Evolutionary conservation across 1,140 invertebrate species (phyloP).

Genomic region (Pogonomyrmex barbatus): DNA sequence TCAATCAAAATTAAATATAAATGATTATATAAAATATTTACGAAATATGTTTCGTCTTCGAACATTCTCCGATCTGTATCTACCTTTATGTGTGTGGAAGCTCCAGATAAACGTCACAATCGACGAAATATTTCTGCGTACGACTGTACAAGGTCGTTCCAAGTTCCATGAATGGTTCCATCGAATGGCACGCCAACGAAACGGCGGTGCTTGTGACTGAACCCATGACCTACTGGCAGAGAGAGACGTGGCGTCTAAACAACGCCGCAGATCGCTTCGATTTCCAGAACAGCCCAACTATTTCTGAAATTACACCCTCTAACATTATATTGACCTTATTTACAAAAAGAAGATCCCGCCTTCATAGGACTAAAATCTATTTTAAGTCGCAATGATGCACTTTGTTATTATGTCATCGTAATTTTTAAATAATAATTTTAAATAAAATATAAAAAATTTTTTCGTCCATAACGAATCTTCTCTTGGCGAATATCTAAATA

Average conservation of each 20-base stretch:
- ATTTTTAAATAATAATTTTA: slow-evolving; percentile 20
- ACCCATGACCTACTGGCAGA: slow-evolving; percentile 59
- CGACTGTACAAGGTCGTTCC: slow-evolving; percentile 73
- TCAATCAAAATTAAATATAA: background rate
- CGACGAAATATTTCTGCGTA: slow-evolving; percentile 66
- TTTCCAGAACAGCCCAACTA: slow-evolving; percentile 46
- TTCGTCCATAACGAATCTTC: background rate
- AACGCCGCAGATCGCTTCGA: slow-evolving; percentile 10
- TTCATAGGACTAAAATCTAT: slow-evolving; percentile 17
- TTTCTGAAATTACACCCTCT: slow-evolving; percentile 56
- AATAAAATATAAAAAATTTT: background rate
- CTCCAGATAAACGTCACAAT: slow-evolving; percentile 27
- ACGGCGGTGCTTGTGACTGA: slow-evolving; percentile 41
- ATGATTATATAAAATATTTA: background rate
- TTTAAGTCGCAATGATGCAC: background rate
- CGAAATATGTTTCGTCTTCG: background rate
- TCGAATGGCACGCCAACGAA: slow-evolving; percentile 65
- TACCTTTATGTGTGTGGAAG: background rate
- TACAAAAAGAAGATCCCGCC: background rate
- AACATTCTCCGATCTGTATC: background rate
- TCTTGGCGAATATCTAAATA: background rate
- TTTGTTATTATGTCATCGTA: background rate
- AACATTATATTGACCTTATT: slow-evolving; percentile 55
- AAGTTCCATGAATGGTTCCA: slow-evolving; percentile 76
- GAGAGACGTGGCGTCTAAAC: slow-evolving; percentile 32